Percentiles rank a stretch among this genome's conserved stretches.
Conservation (phyloP, 1,140 invertebrate genomes). For the Apis mellifera region Amel_HAv3.1 CM009931.2:1154001-1154500, state of each 20-base stretch:
- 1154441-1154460: constrained; percentile 28
- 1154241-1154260: neutral
- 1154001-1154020: neutral
- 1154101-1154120: too few species aligned
- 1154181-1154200: neutral
- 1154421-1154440: constrained; percentile 7
- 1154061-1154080: neutral
- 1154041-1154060: neutral
- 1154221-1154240: neutral
- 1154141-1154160: too few species aligned
- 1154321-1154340: neutral
- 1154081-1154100: neutral
- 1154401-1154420: neutral
- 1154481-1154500: constrained; percentile 23
- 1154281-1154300: neutral
- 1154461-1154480: constrained; percentile 24
- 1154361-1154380: constrained; percentile 27
- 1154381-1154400: constrained; percentile 3
- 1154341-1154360: neutral
- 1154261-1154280: neutral
- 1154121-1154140: too few species aligned
- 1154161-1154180: too few species aligned
- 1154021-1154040: neutral
- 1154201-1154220: neutral
- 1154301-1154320: neutral